These are phyloP conservation scores for Desoria tigrina DNA, from an alignment of 2,888 invertebrate species.

Conservation along the genomic window DNA sequence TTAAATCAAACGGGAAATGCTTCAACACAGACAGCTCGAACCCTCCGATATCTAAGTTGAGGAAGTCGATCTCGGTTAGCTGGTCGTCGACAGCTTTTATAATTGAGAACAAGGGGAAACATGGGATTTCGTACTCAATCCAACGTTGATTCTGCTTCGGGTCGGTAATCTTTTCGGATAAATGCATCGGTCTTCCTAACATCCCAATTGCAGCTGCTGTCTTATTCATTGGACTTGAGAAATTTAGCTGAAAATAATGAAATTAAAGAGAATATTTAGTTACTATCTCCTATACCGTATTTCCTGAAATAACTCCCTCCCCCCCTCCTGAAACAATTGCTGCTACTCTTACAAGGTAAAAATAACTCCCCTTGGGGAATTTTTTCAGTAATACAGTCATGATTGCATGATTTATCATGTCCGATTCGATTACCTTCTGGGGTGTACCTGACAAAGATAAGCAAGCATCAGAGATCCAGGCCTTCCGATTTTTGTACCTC, in stretches of 20 bases:
- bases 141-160: slow-evolving; percentile 9
- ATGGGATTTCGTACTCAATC: slow-evolving; percentile 3
- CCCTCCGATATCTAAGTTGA: slow-evolving; percentile 9
- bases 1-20: slow-evolving; percentile 2
- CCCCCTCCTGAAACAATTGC: too few relatives aligned
- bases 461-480: slow-evolving; percentile 13
- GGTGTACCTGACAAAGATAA: background rate
- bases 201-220: slow-evolving; percentile 10
- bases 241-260: background rate
- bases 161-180: slow-evolving; percentile 5
- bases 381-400: too few relatives aligned
- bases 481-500: slow-evolving; percentile 9
- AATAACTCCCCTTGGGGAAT: too few relatives aligned
- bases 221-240: slow-evolving; percentile 6
- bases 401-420: too few relatives aligned
- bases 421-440: background rate
- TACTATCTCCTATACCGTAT: too few relatives aligned
- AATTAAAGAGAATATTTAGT: too few relatives aligned
- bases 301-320: too few relatives aligned
- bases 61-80: slow-evolving; percentile 11
- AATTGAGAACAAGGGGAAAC: slow-evolving; percentile 16
- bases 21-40: background rate
- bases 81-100: background rate
- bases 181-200: background rate
- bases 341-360: too few relatives aligned